phyloP scores from a whole-genome alignment of 2,113 vertebrate species.

The Pseudorasbora parva region DNA sequence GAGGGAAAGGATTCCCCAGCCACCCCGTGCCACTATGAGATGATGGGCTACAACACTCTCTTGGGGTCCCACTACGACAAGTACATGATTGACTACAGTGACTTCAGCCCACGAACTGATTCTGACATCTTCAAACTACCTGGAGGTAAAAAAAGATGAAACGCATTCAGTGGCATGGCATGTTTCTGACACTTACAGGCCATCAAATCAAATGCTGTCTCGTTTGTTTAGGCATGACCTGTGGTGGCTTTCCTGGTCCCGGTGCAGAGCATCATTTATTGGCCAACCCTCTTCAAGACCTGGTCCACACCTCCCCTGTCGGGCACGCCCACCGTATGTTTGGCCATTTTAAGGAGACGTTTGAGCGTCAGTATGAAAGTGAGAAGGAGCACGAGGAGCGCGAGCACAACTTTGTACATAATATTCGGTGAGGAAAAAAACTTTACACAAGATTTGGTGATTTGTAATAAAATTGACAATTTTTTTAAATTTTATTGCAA shows the following conservation, averaged over 20 bases:
- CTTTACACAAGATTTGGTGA: neutral
- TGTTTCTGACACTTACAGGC: neutral
- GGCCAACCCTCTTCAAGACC: constrained; percentile 84
- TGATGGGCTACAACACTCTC: constrained; percentile 81
- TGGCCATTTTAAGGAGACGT: constrained; percentile 71
- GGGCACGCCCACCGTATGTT: constrained; percentile 74
- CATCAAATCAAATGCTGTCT: neutral
- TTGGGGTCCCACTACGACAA: constrained; percentile 85
- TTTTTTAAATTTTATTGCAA: too few relatives aligned
- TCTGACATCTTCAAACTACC: constrained; percentile 70
- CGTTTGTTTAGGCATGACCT: constrained; percentile 67
- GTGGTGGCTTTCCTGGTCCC: constrained; percentile 73
- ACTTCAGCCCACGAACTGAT: constrained; percentile 72
- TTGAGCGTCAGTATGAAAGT: constrained; percentile 67
- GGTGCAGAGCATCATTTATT: constrained; percentile 78
- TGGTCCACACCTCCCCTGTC: constrained; percentile 70
- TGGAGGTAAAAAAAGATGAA: constrained; percentile 65
- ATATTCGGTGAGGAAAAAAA: constrained; percentile 74
- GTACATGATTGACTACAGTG: constrained; percentile 78
- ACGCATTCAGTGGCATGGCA: neutral
- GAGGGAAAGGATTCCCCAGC: constrained; percentile 59
- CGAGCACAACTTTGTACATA: constrained; percentile 80
- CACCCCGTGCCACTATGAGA: constrained; percentile 78
- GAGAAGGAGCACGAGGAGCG: constrained; percentile 76
- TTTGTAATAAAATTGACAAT: neutral